Conservation (phyloP, 2,113 vertebrate species). For the Mesembrinibis cayennensis region DNA sequence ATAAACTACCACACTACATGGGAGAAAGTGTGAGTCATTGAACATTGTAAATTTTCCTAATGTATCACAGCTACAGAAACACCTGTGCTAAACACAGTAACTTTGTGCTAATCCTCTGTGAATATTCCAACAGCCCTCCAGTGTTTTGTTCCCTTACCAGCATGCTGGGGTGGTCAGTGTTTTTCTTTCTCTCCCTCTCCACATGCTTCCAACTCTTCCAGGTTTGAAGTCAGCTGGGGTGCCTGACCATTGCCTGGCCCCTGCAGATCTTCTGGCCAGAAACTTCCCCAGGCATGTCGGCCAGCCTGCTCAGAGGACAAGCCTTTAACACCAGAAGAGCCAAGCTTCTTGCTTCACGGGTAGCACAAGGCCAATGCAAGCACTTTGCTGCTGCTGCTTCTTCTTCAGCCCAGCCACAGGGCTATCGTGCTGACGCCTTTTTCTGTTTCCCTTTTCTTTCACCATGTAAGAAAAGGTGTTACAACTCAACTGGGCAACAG, state of each 20-base stretch:
- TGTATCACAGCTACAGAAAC: conserved; percentile 54
- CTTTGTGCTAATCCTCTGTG: conserved; percentile 54
- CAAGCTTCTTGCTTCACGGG: fast-evolving
- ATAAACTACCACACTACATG: conserved; percentile 47
- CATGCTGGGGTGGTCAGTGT: background rate
- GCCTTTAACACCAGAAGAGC: background rate
- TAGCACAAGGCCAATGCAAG: fast-evolving
- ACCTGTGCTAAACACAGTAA: conserved; percentile 53
- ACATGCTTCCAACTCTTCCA: background rate
- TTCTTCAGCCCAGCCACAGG: background rate
- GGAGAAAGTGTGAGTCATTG: conserved; percentile 44
- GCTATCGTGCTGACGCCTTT: fast-evolving
- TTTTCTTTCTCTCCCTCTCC: background rate
- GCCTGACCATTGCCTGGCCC: background rate
- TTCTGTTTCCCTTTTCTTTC: background rate
- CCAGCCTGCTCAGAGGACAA: background rate
- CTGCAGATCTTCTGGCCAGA: background rate
- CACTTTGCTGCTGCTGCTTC: background rate
- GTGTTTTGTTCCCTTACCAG: background rate
- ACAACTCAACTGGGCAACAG: too few species aligned
- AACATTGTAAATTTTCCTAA: conserved; percentile 55
- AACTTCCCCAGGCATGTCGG: fast-evolving
- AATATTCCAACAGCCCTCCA: conserved; percentile 37
- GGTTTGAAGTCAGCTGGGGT: background rate
- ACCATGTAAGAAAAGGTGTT: fast-evolving